These are phyloP conservation scores for Tragelaphus strepsiceros DNA, from an alignment of 2,113 vertebrate species.

Conservation along the genomic window DNA sequence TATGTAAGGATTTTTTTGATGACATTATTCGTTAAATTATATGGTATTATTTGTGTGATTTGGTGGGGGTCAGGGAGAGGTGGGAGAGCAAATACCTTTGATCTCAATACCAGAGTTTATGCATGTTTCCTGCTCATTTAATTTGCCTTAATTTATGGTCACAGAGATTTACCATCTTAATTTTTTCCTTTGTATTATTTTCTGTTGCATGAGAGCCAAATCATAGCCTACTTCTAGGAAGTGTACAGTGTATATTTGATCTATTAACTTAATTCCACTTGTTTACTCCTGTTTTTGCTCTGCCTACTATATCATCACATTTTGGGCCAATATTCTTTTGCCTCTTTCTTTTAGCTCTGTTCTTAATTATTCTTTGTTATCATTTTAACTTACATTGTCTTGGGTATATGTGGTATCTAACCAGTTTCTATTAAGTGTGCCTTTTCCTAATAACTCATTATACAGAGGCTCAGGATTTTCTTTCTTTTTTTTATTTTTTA, in stretches of 20 bases:
- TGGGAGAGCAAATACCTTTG: background rate
- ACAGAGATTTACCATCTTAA: background rate
- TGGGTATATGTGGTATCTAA: background rate
- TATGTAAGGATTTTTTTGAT: background rate
- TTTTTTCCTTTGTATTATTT: background rate
- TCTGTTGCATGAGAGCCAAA: background rate
- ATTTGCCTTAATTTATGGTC: background rate
- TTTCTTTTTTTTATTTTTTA: too few relatives aligned
- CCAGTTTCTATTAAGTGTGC: background rate
- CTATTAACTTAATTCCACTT: background rate
- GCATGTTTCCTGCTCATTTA: background rate
- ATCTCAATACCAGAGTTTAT: background rate
- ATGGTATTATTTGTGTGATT: background rate
- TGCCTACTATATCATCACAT: background rate
- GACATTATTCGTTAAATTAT: background rate
- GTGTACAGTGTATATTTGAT: background rate
- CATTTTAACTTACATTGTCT: background rate
- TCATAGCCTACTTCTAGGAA: background rate
- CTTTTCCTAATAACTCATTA: background rate
- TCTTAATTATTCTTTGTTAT: constrained; percentile 4
- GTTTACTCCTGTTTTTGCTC: background rate
- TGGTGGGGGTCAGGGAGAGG: background rate
- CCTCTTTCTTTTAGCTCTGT: background rate
- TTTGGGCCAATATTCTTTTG: background rate
- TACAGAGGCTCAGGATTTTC: background rate